Percentiles rank a stretch among this genome's conserved stretches.
phyloP scores from a whole-genome alignment of 2,113 vertebrate genomes.

The Osmerus mordax region DNA sequence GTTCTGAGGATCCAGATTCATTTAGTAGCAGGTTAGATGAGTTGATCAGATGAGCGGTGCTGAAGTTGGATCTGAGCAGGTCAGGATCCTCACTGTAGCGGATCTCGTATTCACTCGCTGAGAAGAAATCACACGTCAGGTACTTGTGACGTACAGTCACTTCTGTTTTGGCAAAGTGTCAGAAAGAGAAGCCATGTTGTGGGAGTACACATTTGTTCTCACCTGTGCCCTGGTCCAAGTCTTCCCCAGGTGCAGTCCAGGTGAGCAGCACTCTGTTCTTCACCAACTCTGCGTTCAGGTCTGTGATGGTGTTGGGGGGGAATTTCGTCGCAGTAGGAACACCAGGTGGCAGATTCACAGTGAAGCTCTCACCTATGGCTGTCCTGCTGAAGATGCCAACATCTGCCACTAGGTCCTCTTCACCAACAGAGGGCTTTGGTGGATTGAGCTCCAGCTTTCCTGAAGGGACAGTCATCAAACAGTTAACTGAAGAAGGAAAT shows the following conservation, averaged over 20 bases:
- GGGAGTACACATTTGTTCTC: background rate
- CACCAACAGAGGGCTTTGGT: constrained; percentile 35
- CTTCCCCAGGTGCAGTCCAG: constrained; percentile 67
- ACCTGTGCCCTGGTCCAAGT: constrained; percentile 67
- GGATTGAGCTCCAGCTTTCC: constrained; percentile 65
- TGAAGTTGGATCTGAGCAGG: constrained; percentile 55
- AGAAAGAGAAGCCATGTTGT: too few relatives aligned
- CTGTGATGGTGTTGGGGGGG: constrained; percentile 66
- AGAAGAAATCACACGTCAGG: background rate
- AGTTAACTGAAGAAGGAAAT: background rate
- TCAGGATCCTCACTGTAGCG: constrained; percentile 20
- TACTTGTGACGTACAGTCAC: background rate
- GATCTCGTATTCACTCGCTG: constrained; percentile 65
- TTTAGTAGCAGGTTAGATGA: constrained; percentile 45
- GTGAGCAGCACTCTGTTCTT: constrained; percentile 52
- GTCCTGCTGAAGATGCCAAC: constrained; percentile 53
- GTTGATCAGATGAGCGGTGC: constrained; percentile 46
- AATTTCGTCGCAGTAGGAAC: constrained; percentile 46
- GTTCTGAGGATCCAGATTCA: constrained; percentile 54
- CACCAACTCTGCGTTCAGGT: constrained; percentile 52
- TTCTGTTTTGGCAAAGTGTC: background rate
- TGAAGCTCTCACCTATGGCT: constrained; percentile 58
- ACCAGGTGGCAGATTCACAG: constrained; percentile 20
- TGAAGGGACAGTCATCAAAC: constrained; percentile 16
- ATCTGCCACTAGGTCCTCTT: constrained; percentile 18